Conservation (phyloP, 2,888 invertebrate genomes). For the Taenaris catops region DNA sequence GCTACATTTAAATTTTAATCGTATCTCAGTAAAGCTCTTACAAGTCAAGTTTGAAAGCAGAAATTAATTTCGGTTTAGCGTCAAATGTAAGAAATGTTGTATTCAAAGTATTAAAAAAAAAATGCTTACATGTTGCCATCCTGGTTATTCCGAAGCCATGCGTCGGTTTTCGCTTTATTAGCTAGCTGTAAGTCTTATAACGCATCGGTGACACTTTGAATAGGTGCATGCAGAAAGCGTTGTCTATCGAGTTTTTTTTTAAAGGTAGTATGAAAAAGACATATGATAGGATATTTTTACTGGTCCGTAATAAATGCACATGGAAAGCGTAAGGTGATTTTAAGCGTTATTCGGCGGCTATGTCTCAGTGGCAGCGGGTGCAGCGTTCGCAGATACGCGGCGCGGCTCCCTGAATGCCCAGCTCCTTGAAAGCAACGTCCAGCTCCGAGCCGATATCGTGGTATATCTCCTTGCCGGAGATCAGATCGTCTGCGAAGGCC, state of each 20-base stretch:
- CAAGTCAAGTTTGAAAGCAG: conserved; percentile 56
- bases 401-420: conserved; percentile 45
- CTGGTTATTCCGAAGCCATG: conserved; percentile 75
- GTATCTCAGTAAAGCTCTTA: conserved; percentile 29
- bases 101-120: conserved; percentile 27
- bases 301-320: conserved; percentile 52
- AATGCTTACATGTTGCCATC: conserved; percentile 41
- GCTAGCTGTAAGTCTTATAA: conserved; percentile 15
- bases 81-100: conserved; percentile 27
- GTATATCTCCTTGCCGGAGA: conserved; percentile 93
- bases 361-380: conserved; percentile 66
- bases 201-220: conserved; percentile 24
- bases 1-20: too few relatives aligned
- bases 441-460: conserved; percentile 95
- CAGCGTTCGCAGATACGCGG: conserved; percentile 55
- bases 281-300: conserved; percentile 33
- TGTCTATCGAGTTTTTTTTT: conserved; percentile 11
- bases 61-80: conserved; percentile 45
- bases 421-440: conserved; percentile 92
- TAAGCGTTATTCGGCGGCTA: conserved; percentile 17
- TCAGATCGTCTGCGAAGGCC: conserved; percentile 87
- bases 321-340: conserved; percentile 29
- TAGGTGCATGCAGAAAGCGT: conserved; percentile 35
- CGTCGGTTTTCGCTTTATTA: conserved; percentile 34
- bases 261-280: conserved; percentile 20